These are phyloP conservation scores for Numenius arquata DNA, from an alignment of 2,113 vertebrate genomes.

Conservation along the genomic window DNA sequence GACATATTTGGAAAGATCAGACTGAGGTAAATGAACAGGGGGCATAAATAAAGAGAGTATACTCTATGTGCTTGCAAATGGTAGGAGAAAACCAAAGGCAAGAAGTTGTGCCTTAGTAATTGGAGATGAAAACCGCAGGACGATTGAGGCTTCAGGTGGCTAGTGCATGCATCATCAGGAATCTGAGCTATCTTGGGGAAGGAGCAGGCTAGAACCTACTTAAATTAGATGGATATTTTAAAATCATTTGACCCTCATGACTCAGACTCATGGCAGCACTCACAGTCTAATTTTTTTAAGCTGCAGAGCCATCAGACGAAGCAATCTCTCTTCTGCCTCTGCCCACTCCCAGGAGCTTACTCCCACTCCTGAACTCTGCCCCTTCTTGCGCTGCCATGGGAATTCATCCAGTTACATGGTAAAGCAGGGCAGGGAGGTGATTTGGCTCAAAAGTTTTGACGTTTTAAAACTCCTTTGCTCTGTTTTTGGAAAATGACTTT, in stretches of 20 bases:
- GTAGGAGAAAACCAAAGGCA: not conserved
- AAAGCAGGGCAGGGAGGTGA: not conserved
- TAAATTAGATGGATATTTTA: slow-evolving; percentile 46
- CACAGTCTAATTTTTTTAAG: not conserved
- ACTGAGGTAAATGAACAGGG: not conserved
- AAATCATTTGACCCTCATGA: slow-evolving; percentile 28
- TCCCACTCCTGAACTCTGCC: slow-evolving; percentile 43
- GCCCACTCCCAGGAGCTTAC: slow-evolving; percentile 44
- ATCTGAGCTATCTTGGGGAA: not conserved
- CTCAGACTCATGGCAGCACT: slow-evolving; percentile 25
- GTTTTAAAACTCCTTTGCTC: not conserved
- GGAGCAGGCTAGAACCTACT: not conserved
- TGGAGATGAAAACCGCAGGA: not conserved
- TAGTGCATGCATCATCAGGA: not conserved
- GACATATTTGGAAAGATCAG: not conserved
- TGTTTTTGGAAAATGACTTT: not conserved
- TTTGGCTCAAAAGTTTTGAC: not conserved
- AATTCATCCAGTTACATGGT: not conserved
- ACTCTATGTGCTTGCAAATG: not conserved
- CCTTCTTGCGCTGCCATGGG: not conserved
- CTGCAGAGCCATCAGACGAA: not conserved
- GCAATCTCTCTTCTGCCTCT: not conserved
- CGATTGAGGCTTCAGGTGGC: not conserved
- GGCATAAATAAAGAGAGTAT: not conserved
- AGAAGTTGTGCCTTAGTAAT: not conserved